A percentile compares a stretch with the other conserved stretches of the same genome.
Conservation (phyloP, 2,888 invertebrate genomes). For the Caenorhabditis angaria region DNA sequence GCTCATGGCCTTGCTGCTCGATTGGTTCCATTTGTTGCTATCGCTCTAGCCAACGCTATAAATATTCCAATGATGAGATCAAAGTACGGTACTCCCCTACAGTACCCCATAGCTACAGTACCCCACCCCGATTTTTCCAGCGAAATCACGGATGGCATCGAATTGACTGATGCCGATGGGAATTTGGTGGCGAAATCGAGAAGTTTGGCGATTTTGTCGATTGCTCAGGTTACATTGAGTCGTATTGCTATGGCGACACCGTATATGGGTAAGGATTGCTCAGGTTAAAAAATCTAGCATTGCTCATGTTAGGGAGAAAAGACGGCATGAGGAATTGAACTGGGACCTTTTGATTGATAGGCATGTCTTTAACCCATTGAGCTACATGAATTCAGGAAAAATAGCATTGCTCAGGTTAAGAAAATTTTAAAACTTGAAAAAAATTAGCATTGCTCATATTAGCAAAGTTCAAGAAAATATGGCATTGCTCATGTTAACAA, state of each 20-base stretch:
- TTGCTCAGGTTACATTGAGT: constrained; percentile 86
- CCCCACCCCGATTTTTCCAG: constrained; percentile 24
- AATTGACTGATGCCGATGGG: constrained; percentile 43
- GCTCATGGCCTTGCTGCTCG: constrained; percentile 83
- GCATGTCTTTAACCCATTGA: too few relatives aligned
- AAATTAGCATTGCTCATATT: too few relatives aligned
- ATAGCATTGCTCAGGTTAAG: too few relatives aligned
- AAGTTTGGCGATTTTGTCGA: constrained; percentile 83
- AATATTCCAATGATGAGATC: constrained; percentile 95
- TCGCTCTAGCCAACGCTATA: constrained; percentile 93
- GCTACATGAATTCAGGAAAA: too few relatives aligned
- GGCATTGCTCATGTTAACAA: too few relatives aligned
- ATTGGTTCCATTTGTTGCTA: constrained; percentile 91
- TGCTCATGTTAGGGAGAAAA: too few relatives aligned
- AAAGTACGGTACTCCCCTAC: constrained; percentile 20
- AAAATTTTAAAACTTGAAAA: too few relatives aligned
- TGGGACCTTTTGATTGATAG: too few relatives aligned
- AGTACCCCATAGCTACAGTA: not conserved
- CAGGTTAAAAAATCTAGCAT: not conserved
- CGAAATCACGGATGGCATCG: constrained; percentile 52
- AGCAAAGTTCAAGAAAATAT: too few relatives aligned
- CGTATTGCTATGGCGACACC: constrained; percentile 90
- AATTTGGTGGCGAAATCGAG: constrained; percentile 73
- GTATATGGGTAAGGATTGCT: constrained; percentile 83
- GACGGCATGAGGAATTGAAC: too few relatives aligned